phyloP scores from a whole-genome alignment of 2,888 invertebrate species.

The Mythimna pallens region DNA sequence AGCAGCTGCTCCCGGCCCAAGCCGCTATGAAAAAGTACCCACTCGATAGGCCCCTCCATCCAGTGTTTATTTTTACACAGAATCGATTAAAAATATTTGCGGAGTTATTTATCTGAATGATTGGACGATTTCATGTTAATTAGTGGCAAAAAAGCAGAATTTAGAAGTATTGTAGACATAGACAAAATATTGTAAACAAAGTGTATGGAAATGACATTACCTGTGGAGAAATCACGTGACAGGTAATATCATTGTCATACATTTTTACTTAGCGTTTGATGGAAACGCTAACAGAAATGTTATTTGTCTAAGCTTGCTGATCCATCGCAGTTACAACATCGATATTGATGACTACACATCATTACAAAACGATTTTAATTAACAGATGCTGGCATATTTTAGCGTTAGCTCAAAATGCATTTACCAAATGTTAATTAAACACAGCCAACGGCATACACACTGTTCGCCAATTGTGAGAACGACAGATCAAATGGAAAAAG shows the following conservation, averaged over 20 bases:
- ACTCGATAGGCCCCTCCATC: conserved; percentile 25
- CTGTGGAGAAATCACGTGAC: too few relatives aligned
- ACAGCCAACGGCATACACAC: conserved; percentile 28
- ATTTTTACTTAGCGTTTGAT: too few relatives aligned
- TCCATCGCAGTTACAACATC: conserved; percentile 2
- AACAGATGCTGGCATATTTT: conserved; percentile 18
- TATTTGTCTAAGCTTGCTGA: too few relatives aligned
- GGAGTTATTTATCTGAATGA: conserved; percentile 31
- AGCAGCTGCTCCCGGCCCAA: conserved; percentile 53
- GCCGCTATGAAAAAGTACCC: conserved; percentile 50
- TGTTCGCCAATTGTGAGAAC: conserved; percentile 39
- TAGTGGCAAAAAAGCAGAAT: not conserved
- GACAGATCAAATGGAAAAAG: conserved; percentile 58
- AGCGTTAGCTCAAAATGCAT: conserved; percentile 4
- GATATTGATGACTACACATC: conserved; percentile 17
- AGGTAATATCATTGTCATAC: too few relatives aligned
- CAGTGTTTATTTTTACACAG: conserved; percentile 51
- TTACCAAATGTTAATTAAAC: conserved; percentile 21
- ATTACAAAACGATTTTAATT: conserved; percentile 31
- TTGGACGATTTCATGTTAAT: not conserved
- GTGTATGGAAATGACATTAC: too few relatives aligned
- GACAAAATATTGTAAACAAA: too few relatives aligned
- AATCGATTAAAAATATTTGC: conserved; percentile 46
- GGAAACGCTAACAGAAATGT: too few relatives aligned
- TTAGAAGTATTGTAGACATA: not conserved